Conservation (phyloP, 2,113 vertebrate species). For the Trogon surrucura region DNA sequence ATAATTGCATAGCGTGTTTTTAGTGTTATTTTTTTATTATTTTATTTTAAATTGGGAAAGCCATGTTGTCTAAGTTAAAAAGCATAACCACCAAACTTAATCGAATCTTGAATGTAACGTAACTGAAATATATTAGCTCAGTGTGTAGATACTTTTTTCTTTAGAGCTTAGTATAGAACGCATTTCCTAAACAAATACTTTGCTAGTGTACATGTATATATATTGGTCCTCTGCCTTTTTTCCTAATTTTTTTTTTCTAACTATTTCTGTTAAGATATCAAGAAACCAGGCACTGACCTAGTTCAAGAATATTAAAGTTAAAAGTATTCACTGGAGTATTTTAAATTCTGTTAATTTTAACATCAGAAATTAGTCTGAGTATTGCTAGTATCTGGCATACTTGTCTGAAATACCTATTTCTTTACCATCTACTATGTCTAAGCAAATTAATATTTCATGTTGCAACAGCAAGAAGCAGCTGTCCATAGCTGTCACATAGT, state of each 20-base stretch:
- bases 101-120: not conserved
- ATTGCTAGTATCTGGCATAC: not conserved
- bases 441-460: conserved; percentile 3
- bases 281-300: not conserved
- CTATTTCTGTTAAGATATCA: not conserved
- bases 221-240: not conserved
- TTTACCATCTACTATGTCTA: not conserved
- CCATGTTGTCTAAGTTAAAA: not conserved
- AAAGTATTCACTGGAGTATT: not conserved
- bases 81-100: not conserved
- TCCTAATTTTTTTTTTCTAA: not conserved
- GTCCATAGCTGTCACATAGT: not conserved
- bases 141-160: not conserved
- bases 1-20: not conserved
- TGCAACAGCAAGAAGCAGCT: not conserved
- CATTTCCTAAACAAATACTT: not conserved
- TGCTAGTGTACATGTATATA: not conserved
- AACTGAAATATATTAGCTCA: not conserved
- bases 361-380: not conserved
- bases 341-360: not conserved
- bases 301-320: not conserved
- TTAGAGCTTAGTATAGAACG: not conserved
- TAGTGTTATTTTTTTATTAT: not conserved
- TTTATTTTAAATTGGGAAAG: not conserved
- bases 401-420: not conserved